Evolutionary conservation across 2,113 vertebrate genomes (phyloP), one percentile per base, ranked within the genome.

Genomic region (Eudyptes chrysolophus): DNA sequence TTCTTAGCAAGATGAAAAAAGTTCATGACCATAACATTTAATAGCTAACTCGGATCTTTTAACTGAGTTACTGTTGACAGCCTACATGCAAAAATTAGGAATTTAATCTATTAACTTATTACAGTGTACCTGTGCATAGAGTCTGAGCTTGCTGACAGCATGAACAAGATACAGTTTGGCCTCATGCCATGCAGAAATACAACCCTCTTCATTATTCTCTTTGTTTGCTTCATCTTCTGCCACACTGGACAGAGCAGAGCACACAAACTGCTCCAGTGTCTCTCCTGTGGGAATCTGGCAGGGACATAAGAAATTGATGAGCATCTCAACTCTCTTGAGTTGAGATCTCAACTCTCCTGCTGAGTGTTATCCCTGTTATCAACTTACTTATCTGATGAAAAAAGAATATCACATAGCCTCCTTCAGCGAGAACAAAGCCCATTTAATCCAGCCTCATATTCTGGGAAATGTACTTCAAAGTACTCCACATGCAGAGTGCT

Each of bases 241-340:
- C 21, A 92, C 76, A 26, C 6, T 42, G 77, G 80, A 96, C 88
- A 98, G 82, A 77, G 81, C 65, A 18, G 90, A 97, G 52, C 97
- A 97, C n/a, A 98, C 92, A 95, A 97, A 91, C 92, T 36, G 55
- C 64, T 97, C 93, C 86, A 98, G 46, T 76, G 91, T 90, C 16
- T 84, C 77, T 36, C 70, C 72, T 64, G 89, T 97, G 94, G 97
- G 98, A 94, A 97, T 84, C 98, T 98, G 95, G 72, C 71, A 97
- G 78, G 5, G 22, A 84, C 19, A 69, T 11, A 24, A 87, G 21
- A 65, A 90, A 82, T 26, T 60, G 17, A 80, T 87, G 27, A 92
- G 61, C 51, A 84, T 40, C 48, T 95, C 75, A 82, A 46, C 42
- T 42, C 42, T 42, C 42, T 16, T 42, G 42, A 42, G 14, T 42